A percentile compares a stretch with the other conserved stretches of the same genome.
phyloP scores from a whole-genome alignment of 2,113 vertebrate genomes.

The Cebidichthys violaceus region DNA sequence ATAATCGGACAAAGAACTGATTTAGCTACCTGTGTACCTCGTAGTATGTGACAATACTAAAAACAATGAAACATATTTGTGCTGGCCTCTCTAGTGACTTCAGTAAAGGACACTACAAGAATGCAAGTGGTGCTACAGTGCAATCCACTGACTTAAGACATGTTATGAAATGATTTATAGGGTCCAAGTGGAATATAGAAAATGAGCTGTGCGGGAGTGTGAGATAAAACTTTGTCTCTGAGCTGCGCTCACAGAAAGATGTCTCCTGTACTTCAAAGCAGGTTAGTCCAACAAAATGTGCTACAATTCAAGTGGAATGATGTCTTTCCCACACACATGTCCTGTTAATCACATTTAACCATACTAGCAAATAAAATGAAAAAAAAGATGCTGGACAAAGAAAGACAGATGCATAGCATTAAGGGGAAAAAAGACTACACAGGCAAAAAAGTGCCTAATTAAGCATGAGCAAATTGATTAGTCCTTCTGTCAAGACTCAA shows the following conservation, averaged over 20 bases:
- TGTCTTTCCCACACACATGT: conserved; percentile 46
- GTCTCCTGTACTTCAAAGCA: conserved; percentile 34
- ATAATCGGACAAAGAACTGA: conserved; percentile 66
- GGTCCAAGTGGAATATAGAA: conserved; percentile 42
- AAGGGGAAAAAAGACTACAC: conserved; percentile 12
- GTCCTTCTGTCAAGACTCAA: conserved; percentile 53
- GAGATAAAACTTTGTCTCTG: conserved; percentile 66
- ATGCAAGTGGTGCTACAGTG: conserved; percentile 21
- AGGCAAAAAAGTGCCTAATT: conserved; percentile 63
- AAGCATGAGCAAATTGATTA: conserved; percentile 66
- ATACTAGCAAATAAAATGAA: conserved; percentile 38
- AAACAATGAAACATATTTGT: conserved; percentile 49
- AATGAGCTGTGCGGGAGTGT: conserved; percentile 50
- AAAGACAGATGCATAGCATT: conserved; percentile 53
- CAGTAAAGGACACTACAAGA: conserved; percentile 30
- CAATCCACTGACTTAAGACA: conserved; percentile 34
- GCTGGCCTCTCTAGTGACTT: conserved; percentile 28
- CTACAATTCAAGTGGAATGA: conserved; percentile 45
- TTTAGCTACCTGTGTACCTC: conserved; percentile 58
- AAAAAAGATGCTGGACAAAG: conserved; percentile 40
- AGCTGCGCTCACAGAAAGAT: conserved; percentile 61
- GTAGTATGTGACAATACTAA: conserved; percentile 51
- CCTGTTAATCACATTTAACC: conserved; percentile 73
- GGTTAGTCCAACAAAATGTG: conserved; percentile 54
- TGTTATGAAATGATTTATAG: conserved; percentile 50